Conservation (phyloP, 2,113 vertebrate genomes). For the Hypanus sabinus region DNA sequence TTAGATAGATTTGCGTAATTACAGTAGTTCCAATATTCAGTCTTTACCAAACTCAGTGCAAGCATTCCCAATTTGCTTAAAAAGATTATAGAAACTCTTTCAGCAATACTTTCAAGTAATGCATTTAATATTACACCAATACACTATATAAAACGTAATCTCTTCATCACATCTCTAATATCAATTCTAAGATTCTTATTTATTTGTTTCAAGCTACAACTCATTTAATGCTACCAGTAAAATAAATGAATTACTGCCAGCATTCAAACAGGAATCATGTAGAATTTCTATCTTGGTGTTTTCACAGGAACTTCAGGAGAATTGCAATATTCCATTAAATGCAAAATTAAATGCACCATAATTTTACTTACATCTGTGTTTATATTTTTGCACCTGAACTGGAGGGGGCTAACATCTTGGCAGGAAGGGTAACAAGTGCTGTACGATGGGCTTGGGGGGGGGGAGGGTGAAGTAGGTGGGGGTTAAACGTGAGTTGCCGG, state of each 20-base stretch:
- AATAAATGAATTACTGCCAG: neutral
- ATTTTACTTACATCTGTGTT: neutral
- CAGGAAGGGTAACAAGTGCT: no score
- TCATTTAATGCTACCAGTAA: neutral
- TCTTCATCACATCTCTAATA: neutral
- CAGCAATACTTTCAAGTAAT: neutral
- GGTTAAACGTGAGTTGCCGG: no score
- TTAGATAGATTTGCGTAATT: neutral
- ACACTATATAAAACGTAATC: neutral
- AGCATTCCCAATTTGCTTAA: neutral
- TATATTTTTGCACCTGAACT: neutral
- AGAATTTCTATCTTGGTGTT: neutral
- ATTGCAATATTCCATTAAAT: neutral
- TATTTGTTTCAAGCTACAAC: constrained; percentile 3
- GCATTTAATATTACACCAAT: neutral
- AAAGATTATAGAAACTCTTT: neutral
- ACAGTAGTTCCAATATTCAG: neutral
- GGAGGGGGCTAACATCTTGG: no score
- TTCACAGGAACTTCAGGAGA: neutral
- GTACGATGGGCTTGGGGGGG: no score
- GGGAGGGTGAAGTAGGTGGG: no score
- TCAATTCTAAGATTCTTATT: neutral
- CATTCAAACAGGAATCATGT: neutral
- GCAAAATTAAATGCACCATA: neutral
- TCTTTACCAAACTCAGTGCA: neutral